These are phyloP conservation scores for Drosophila meridiana DNA, from an alignment of 2,888 invertebrate species.

Conservation along the genomic window DNA sequence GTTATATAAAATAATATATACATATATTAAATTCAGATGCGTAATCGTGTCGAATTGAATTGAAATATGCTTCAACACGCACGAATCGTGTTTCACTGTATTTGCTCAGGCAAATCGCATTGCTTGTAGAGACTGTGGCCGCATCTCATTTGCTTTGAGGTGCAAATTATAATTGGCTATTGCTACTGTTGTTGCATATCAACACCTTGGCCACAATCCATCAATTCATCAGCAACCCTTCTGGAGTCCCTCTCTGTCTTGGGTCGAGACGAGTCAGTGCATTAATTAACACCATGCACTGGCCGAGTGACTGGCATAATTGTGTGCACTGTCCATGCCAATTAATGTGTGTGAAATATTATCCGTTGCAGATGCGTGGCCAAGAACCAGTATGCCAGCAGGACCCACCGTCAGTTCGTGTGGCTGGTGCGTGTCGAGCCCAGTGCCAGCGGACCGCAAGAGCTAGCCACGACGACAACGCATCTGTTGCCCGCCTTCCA, in stretches of 20 bases:
- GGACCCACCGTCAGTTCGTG: conserved; percentile 82
- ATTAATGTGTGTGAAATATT: conserved; percentile 51
- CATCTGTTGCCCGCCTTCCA: conserved; percentile 82
- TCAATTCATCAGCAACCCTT: conserved; percentile 40
- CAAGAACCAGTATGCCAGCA: conserved; percentile 85
- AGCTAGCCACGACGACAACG: conserved; percentile 38
- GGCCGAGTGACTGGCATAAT: conserved; percentile 63
- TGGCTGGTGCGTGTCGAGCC: conserved; percentile 74
- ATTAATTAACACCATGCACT: conserved; percentile 70
- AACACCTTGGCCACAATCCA: conserved; percentile 65
- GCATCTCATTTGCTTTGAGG: conserved; percentile 6
- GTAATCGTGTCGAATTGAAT: neutral
- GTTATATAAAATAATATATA: neutral
- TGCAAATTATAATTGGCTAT: conserved; percentile 42
- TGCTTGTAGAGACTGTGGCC: neutral
- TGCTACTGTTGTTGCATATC: conserved; percentile 55
- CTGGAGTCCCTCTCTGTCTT: neutral
- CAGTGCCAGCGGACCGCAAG: conserved; percentile 15
- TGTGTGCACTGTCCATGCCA: conserved; percentile 51
- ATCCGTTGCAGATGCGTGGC: conserved; percentile 86
- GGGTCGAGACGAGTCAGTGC: conserved; percentile 35
- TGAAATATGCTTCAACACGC: neutral
- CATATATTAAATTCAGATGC: neutral
- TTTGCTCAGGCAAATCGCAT: neutral
- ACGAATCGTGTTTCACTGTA: neutral